Evolutionary conservation across 2,888 invertebrate species (phyloP).

Genomic region (Cybosia mesomella): DNA sequence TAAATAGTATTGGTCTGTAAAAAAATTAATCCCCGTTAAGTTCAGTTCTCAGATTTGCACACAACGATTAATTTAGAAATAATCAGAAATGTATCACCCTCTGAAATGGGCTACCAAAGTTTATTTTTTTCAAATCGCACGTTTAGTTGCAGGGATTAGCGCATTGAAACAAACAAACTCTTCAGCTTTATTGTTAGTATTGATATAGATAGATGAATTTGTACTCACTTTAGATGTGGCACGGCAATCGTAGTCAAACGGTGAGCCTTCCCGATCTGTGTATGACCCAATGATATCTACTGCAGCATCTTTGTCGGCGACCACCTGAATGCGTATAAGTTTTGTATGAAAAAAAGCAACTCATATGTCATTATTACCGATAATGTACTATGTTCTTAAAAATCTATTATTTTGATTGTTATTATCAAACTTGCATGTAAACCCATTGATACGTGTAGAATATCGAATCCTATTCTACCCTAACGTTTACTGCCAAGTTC

Average conservation of each 20-base stretch:
- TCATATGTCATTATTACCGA: too few species aligned
- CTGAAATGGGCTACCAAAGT: too few species aligned
- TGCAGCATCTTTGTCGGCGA: background rate
- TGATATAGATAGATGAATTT: too few species aligned
- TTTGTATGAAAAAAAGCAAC: background rate
- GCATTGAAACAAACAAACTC: background rate
- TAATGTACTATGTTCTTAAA: too few species aligned
- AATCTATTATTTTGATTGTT: too few species aligned
- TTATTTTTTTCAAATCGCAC: too few species aligned
- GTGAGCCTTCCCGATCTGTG: constrained; percentile 4
- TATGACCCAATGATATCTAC: background rate
- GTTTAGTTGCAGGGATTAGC: background rate
- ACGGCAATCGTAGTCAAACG: background rate
- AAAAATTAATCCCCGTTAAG: background rate
- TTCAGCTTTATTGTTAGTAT: too few species aligned
- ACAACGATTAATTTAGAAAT: background rate
- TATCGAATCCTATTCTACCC: too few species aligned
- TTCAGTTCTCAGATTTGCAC: too few species aligned
- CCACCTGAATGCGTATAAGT: background rate
- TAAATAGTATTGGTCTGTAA: constrained; percentile 34
- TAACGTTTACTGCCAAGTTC: too few species aligned
- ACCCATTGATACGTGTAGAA: too few species aligned
- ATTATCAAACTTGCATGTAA: too few species aligned
- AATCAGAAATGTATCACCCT: background rate
- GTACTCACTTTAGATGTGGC: background rate